Conservation (phyloP, 1,140 invertebrate genomes). For the Streblospio benedicti region DNA sequence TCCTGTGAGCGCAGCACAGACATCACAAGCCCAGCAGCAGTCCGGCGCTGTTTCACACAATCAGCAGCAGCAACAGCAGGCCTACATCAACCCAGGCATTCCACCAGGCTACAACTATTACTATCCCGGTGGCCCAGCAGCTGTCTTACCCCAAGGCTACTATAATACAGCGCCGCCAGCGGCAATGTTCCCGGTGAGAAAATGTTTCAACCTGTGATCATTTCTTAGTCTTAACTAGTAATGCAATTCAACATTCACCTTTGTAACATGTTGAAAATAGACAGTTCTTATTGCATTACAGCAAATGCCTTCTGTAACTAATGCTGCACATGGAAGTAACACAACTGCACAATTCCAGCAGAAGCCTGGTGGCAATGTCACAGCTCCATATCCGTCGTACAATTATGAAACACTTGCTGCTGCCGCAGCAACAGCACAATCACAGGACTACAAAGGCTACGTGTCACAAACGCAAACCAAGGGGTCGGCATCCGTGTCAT, state of each 20-base stretch:
- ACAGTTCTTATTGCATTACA: no score
- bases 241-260: no score
- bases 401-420: no score
- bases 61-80: constrained; percentile 45
- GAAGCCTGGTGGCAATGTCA: constrained; percentile 37
- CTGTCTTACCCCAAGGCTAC: constrained; percentile 59
- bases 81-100: constrained; percentile 44
- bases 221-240: no score
- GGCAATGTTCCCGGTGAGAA: constrained; percentile 50
- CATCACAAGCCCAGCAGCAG: constrained; percentile 61
- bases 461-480: no score
- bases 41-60: constrained; percentile 50
- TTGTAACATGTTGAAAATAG: no score
- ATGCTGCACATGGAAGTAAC: constrained; percentile 41
- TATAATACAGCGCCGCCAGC: constrained; percentile 60
- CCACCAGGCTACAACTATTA: constrained; percentile 63
- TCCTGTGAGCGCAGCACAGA: constrained; percentile 62
- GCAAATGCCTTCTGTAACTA: constrained; percentile 47
- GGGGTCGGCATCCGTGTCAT: no score
- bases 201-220: background rate
- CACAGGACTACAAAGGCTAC: no score
- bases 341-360: constrained; percentile 45
- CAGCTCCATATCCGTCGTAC: no score
- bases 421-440: no score
- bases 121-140: constrained; percentile 53